Conservation (phyloP, 1,140 invertebrate species). For the Bactericera cockerelli region DNA sequence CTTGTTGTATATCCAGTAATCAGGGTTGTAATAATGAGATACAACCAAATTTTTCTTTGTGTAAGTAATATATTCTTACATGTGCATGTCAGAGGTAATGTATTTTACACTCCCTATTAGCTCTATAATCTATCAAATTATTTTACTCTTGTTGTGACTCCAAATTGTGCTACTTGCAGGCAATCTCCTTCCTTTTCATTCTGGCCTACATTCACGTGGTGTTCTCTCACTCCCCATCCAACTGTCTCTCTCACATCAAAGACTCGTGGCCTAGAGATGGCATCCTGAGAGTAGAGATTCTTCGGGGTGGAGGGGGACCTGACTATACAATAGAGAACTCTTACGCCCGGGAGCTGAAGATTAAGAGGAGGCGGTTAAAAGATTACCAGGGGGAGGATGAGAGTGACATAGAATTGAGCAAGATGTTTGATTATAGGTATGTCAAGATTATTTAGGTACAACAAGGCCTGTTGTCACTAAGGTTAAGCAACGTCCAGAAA, state of each 20-base stretch:
- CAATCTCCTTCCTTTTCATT: conserved; percentile 74
- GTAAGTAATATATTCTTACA: no score
- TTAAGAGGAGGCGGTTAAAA: conserved; percentile 11
- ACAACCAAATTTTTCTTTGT: no score
- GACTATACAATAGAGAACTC: conserved; percentile 64
- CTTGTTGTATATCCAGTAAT: no score
- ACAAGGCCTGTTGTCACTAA: no score
- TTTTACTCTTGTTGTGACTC: no score
- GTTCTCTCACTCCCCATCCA: conserved; percentile 82
- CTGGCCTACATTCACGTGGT: conserved; percentile 89
- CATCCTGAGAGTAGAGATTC: conserved; percentile 85
- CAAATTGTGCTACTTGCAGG: conserved; percentile 46
- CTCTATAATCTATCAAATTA: no score
- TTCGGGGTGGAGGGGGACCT: conserved; percentile 44
- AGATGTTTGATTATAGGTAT: conserved; percentile 50
- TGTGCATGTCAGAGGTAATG: no score
- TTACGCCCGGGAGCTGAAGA: conserved; percentile 58
- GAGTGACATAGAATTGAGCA: conserved; percentile 42
- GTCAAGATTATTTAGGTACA: no score
- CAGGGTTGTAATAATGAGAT: no score
- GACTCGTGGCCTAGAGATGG: conserved; percentile 89
- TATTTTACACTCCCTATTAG: no score
- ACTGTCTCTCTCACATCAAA: conserved; percentile 80
- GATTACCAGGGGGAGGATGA: conserved; percentile 32
- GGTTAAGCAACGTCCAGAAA: no score